Conservation (phyloP, 2,113 vertebrate species). For the Struthidea cinerea region DNA sequence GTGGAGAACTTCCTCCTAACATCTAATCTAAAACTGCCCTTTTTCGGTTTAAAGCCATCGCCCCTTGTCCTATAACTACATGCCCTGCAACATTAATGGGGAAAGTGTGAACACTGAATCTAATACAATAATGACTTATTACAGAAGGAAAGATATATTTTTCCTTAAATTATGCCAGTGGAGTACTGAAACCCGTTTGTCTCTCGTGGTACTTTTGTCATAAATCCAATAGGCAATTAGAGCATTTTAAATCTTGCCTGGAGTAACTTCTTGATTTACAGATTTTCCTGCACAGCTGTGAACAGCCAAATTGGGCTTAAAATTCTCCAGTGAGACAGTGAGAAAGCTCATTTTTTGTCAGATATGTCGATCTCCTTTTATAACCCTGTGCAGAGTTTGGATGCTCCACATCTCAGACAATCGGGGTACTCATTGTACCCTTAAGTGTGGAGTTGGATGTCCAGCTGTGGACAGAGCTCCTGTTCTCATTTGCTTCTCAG, state of each 20-base stretch:
- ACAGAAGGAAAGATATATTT: not conserved
- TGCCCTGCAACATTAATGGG: not conserved
- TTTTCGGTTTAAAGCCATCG: not conserved
- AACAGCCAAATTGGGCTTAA: not conserved
- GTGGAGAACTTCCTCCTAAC: not conserved
- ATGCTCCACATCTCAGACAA: not conserved
- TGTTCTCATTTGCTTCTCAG: not conserved
- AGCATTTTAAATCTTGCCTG: constrained; percentile 51
- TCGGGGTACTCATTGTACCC: not conserved
- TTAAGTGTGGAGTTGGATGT: not conserved
- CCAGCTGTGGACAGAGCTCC: not conserved
- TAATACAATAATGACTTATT: not conserved
- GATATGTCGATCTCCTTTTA: not conserved
- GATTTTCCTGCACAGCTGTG: not conserved
- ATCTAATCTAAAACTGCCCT: not conserved
- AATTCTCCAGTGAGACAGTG: not conserved
- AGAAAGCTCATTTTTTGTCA: not conserved
- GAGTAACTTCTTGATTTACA: constrained; percentile 38
- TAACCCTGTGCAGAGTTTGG: not conserved
- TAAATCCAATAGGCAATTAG: constrained; percentile 60
- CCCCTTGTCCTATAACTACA: not conserved
- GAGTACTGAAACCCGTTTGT: constrained; percentile 16
- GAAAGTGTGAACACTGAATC: not conserved
- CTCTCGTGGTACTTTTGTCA: constrained; percentile 52
- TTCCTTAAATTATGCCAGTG: not conserved